Evolutionary conservation across 2,113 vertebrate genomes (phyloP).

Genomic region (Daubentonia madagascariensis): DNA sequence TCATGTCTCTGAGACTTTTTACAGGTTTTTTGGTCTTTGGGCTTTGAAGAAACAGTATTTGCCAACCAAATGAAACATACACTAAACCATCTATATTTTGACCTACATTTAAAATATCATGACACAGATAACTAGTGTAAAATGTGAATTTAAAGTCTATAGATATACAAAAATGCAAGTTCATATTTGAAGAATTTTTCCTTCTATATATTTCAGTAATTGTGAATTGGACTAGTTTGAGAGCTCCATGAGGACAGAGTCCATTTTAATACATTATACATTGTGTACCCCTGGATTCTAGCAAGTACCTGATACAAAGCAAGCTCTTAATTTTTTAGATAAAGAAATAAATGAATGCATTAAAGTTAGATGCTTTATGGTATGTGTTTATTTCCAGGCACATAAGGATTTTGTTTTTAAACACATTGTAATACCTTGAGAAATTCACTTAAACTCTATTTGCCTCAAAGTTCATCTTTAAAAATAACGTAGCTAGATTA

Average conservation of each 20-base stretch:
- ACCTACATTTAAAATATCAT: neutral
- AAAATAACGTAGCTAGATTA: constrained; percentile 17
- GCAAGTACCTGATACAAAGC: neutral
- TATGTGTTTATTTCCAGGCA: neutral
- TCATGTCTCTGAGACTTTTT: neutral
- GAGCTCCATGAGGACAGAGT: neutral
- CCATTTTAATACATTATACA: neutral
- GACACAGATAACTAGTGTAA: neutral
- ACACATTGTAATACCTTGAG: neutral
- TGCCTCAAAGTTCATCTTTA: neutral
- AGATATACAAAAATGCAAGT: neutral
- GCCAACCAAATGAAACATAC: neutral
- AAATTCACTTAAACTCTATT: constrained; percentile 25
- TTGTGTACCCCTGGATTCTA: neutral
- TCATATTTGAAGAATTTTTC: neutral
- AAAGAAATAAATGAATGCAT: neutral
- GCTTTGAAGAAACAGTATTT: constrained; percentile 24
- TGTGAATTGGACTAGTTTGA: neutral
- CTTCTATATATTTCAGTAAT: constrained; percentile 19
- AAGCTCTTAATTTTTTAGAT: neutral
- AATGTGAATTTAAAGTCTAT: neutral
- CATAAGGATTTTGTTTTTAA: constrained; percentile 1
- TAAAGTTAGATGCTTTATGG: neutral
- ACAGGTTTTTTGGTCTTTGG: neutral
- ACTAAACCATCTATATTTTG: neutral